Conservation (phyloP, 2,888 invertebrate genomes). For the Siphlonurus alternatus region DNA sequence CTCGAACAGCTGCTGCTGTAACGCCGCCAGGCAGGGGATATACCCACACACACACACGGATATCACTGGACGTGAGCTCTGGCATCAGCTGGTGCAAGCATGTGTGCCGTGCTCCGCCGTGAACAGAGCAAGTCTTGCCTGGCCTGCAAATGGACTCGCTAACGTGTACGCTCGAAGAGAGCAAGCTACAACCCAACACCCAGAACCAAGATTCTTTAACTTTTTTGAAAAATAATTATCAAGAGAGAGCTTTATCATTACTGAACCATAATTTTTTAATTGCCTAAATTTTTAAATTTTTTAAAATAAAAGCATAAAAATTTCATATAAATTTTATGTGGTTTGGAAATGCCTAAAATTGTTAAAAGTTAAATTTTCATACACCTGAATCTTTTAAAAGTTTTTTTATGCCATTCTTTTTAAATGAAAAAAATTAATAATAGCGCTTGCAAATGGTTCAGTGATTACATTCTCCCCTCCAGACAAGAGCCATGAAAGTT, state of each 20-base stretch:
- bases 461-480: background rate
- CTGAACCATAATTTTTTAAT: background rate
- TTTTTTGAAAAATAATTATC: background rate
- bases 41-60: background rate
- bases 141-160: background rate
- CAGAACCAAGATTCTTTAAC: background rate
- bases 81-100: background rate
- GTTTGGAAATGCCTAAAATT: too few relatives aligned
- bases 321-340: too few relatives aligned
- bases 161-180: background rate
- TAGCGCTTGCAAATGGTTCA: background rate
- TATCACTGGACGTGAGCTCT: background rate
- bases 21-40: background rate
- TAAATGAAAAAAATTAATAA: too few relatives aligned
- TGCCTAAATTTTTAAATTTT: too few relatives aligned
- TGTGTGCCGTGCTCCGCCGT: background rate
- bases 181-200: background rate
- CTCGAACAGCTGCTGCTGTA: background rate
- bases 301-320: too few relatives aligned
- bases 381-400: too few relatives aligned
- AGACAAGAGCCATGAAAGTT: background rate
- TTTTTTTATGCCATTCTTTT: too few relatives aligned
- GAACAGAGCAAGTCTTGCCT: background rate
- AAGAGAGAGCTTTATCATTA: background rate
- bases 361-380: too few relatives aligned